Evolutionary conservation across 1,140 invertebrate genomes (phyloP).

Genomic region (Melanaphis sacchari): DNA sequence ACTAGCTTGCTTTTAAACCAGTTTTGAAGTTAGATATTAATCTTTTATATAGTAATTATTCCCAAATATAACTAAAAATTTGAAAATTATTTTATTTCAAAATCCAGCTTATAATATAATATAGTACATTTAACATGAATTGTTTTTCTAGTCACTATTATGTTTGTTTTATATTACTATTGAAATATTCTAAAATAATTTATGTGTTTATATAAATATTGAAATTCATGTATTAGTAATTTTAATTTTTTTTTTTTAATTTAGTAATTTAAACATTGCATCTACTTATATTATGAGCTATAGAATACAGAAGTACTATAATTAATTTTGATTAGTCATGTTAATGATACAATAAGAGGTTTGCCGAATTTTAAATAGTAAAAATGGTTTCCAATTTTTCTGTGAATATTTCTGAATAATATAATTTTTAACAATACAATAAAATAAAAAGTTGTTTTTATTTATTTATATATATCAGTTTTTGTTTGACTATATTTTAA

Average conservation of each 20-base stretch:
- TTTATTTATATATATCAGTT: background rate
- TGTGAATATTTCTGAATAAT: background rate
- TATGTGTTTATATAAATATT: background rate
- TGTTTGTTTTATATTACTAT: background rate
- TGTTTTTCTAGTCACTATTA: slow-evolving; percentile 32
- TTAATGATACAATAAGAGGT: background rate
- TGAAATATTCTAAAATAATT: background rate
- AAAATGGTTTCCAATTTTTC: background rate
- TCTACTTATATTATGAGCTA: background rate
- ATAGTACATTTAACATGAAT: background rate
- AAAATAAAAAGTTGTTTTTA: background rate
- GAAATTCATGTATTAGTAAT: background rate
- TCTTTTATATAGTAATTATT: background rate
- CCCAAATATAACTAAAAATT: background rate
- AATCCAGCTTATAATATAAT: background rate
- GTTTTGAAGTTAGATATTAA: background rate
- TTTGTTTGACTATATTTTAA: too few species aligned
- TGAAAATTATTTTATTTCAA: background rate
- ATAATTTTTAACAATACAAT: background rate
- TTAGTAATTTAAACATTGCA: background rate
- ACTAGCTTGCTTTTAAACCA: background rate
- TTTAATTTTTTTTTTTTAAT: background rate
- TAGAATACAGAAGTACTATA: background rate
- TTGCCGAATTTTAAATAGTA: background rate
- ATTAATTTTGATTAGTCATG: background rate